Evolutionary conservation across 2,113 vertebrate species (phyloP).

Genomic region (Spea bombifrons): DNA sequence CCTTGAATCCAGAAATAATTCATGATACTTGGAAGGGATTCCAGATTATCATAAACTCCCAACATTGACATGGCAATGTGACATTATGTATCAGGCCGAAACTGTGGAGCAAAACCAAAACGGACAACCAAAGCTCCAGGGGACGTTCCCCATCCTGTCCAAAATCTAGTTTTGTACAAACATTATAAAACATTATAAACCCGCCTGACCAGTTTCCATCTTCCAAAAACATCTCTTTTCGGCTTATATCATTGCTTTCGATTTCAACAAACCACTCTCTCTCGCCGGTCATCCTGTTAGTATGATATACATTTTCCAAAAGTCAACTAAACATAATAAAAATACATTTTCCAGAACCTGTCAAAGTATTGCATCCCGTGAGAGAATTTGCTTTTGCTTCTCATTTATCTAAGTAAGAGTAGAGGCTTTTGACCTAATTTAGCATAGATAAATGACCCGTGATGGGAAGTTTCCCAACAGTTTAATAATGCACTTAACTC

Average conservation of each 20-base stretch:
- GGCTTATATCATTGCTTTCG: neutral
- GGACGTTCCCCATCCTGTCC: neutral
- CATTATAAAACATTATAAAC: neutral
- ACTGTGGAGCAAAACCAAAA: neutral
- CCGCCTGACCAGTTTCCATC: constrained; percentile 8
- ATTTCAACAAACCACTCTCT: neutral
- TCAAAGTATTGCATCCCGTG: constrained; percentile 60
- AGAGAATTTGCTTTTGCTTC: constrained; percentile 63
- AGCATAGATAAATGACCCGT: constrained; percentile 90
- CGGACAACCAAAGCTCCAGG: constrained; percentile 17
- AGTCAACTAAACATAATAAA: constrained; percentile 57
- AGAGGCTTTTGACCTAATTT: constrained; percentile 88
- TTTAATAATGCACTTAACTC: constrained; percentile 86
- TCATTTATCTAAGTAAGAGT: constrained; percentile 72
- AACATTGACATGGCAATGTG: neutral
- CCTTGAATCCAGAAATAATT: too few species aligned
- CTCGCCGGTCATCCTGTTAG: neutral
- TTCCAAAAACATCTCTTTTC: neutral
- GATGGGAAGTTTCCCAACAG: constrained; percentile 78
- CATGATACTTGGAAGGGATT: too few species aligned
- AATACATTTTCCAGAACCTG: constrained; percentile 54
- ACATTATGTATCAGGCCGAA: neutral
- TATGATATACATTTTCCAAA: constrained; percentile 5
- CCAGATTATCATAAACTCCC: neutral
- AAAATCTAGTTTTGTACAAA: constrained; percentile 5